A percentile compares a stretch with the other conserved stretches of the same genome.
Conservation (phyloP, 1,140 invertebrate species). For the Drosophila persimilis region DNA sequence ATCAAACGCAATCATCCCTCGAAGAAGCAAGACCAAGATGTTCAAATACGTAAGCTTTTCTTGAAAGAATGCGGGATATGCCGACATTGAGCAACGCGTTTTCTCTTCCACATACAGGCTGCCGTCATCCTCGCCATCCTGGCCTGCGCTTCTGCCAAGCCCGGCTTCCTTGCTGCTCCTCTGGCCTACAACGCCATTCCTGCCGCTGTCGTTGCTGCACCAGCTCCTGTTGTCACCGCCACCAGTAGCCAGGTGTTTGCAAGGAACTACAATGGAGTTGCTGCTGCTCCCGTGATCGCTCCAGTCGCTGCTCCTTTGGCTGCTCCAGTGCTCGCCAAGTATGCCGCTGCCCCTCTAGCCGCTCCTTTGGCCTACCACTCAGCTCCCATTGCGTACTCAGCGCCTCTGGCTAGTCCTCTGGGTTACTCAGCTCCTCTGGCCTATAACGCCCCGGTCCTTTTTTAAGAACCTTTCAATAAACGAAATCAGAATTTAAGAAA, state of each 20-base stretch:
- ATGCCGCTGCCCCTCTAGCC: slow-evolving; percentile 34
- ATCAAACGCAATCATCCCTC: slow-evolving; percentile 40
- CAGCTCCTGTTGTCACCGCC: slow-evolving; percentile 79
- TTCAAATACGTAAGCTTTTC: slow-evolving; percentile 65
- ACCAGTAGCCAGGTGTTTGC: slow-evolving; percentile 83
- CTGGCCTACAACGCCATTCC: slow-evolving; percentile 11
- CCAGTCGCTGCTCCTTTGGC: slow-evolving; percentile 35
- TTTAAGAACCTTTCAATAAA: slow-evolving; percentile 4
- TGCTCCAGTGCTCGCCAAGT: slow-evolving; percentile 45
- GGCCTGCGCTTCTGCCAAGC: slow-evolving; percentile 67
- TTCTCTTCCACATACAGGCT: slow-evolving; percentile 21
- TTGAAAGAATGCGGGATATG: not conserved
- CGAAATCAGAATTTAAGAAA: not conserved
- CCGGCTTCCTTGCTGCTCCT: slow-evolving; percentile 47
- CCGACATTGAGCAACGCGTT: not conserved
- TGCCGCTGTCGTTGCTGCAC: slow-evolving; percentile 58
- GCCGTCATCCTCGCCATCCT: slow-evolving; percentile 74
- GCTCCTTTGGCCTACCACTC: slow-evolving; percentile 9
- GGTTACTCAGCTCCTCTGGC: not conserved
- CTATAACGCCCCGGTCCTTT: not conserved
- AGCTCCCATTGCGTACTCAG: not conserved
- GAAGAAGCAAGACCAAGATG: slow-evolving; percentile 53
- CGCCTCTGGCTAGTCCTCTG: slow-evolving; percentile 25
- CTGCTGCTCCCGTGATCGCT: slow-evolving; percentile 58
- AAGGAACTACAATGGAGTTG: slow-evolving; percentile 82